These are phyloP conservation scores for Syrrhaptes paradoxus DNA, from an alignment of 2,113 vertebrate species.

Conservation along the genomic window DNA sequence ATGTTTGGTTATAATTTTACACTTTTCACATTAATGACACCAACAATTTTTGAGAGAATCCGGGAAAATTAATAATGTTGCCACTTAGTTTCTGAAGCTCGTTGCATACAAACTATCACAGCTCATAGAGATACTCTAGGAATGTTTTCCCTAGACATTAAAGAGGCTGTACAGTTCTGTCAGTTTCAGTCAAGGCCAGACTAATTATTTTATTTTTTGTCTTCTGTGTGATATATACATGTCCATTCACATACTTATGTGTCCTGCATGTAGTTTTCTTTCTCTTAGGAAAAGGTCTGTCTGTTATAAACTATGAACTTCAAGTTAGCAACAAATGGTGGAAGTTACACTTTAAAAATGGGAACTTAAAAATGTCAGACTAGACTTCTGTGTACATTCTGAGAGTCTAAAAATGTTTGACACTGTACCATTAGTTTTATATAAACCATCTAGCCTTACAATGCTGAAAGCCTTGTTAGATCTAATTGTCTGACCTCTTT, in stretches of 20 bases:
- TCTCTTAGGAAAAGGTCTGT: not conserved
- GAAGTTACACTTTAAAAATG: not conserved
- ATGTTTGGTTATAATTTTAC: not conserved
- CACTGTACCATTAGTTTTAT: not conserved
- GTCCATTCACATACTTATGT: not conserved
- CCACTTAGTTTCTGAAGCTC: not conserved
- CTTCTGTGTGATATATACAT: not conserved
- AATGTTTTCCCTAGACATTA: not conserved
- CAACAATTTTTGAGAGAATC: not conserved
- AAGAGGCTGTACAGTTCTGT: not conserved
- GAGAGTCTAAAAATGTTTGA: not conserved
- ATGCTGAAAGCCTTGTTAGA: not conserved
- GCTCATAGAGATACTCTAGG: not conserved
- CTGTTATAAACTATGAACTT: not conserved
- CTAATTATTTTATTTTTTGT: not conserved
- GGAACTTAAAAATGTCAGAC: not conserved
- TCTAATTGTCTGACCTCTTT: not conserved
- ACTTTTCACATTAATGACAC: not conserved
- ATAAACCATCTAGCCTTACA: not conserved
- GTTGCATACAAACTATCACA: rapidly evolving
- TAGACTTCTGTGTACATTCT: not conserved
- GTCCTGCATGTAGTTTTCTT: not conserved
- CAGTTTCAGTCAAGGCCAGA: not conserved
- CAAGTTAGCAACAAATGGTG: not conserved
- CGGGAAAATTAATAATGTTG: not conserved